Evolutionary conservation across 1,140 invertebrate genomes (phyloP).

Genomic region (Subanguina moxae): DNA sequence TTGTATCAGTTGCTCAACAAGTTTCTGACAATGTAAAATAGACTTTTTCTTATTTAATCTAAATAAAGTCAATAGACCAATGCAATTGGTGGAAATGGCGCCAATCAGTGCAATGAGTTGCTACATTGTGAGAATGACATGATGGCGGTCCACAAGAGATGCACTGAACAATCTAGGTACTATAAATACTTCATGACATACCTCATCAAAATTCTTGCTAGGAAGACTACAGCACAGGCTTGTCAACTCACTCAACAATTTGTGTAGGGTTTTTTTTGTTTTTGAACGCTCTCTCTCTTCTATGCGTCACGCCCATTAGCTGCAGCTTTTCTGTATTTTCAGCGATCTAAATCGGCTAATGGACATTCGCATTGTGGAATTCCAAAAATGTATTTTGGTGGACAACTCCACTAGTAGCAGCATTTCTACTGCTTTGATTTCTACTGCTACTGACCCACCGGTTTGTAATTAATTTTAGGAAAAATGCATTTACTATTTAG

Average conservation of each 20-base stretch:
- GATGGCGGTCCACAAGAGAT: background rate
- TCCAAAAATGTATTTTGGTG: background rate
- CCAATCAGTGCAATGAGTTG: background rate
- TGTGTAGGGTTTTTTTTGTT: background rate
- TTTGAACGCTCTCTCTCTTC: background rate
- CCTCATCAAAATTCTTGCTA: no score
- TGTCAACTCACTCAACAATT: background rate
- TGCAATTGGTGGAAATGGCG: background rate
- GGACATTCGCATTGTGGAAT: background rate
- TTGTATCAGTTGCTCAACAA: no score
- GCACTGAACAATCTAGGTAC: background rate
- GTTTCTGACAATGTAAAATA: no score
- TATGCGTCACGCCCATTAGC: no score
- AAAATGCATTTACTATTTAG: background rate
- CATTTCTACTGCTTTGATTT: background rate
- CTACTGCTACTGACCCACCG: background rate
- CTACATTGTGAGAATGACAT: background rate
- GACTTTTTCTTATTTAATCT: no score
- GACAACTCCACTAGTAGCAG: background rate
- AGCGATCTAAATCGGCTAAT: background rate
- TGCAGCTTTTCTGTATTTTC: no score
- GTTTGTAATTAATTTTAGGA: no score
- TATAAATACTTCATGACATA: no score
- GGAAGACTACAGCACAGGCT: slow-evolving; percentile 1
- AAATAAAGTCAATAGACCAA: no score